These are phyloP conservation scores for Harlomillsia oculata DNA, from an alignment of 1,140 invertebrate species.

Conservation along the genomic window DNA sequence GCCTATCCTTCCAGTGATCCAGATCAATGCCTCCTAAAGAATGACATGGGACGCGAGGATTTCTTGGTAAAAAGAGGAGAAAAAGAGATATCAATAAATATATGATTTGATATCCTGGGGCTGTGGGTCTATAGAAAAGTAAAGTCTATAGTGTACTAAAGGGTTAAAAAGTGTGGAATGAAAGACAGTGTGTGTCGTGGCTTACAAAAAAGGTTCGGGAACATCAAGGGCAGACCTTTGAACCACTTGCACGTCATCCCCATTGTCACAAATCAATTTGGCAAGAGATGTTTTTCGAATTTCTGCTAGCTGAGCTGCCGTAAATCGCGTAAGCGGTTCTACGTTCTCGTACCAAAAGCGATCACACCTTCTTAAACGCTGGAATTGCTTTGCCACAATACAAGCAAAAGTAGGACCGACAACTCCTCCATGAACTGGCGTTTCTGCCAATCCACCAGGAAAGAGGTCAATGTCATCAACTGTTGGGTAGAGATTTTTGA, in stretches of 20 bases:
- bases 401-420: slow-evolving; percentile 50
- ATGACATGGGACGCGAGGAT: slow-evolving; percentile 45
- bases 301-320: slow-evolving; percentile 57
- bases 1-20: slow-evolving; percentile 44
- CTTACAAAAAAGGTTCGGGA: slow-evolving; percentile 47
- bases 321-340: slow-evolving; percentile 47
- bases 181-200: neutral
- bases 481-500: slow-evolving; percentile 42
- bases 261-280: slow-evolving; percentile 67
- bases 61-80: slow-evolving; percentile 39
- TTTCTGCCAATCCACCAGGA: slow-evolving; percentile 48
- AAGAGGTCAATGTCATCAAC: slow-evolving; percentile 52
- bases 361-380: slow-evolving; percentile 68
- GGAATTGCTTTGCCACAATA: slow-evolving; percentile 49
- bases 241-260: slow-evolving; percentile 52
- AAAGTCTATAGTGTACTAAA: no score
- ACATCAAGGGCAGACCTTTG: slow-evolving; percentile 51
- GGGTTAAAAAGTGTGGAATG: no score
- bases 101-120: neutral
- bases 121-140: neutral
- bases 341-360: slow-evolving; percentile 69
- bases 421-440: slow-evolving; percentile 43
- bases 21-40: slow-evolving; percentile 43
- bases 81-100: neutral
- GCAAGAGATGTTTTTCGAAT: slow-evolving; percentile 60